Percentiles rank a stretch among this genome's conserved stretches.
Conservation (phyloP, 1,140 invertebrate species). For the Pseudoatta argentina region DNA sequence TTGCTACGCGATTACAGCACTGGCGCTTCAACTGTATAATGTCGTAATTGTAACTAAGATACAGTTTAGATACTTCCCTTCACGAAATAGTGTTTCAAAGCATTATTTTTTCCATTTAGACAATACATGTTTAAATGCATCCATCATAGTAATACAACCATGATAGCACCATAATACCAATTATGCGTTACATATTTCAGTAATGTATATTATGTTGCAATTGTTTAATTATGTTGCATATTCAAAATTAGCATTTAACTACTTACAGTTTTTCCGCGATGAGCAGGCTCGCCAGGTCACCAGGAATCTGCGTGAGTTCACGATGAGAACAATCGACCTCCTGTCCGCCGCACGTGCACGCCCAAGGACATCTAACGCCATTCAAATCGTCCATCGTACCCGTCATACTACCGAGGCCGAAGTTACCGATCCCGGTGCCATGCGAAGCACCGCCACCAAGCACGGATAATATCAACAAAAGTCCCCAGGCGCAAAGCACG, state of each 20-base stretch:
- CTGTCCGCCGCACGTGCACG: slow-evolving; percentile 92
- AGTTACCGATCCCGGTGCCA: slow-evolving; percentile 79
- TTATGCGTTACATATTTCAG: no score
- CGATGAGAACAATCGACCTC: slow-evolving; percentile 94
- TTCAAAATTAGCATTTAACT: slow-evolving; percentile 24
- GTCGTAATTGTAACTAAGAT: slow-evolving; percentile 34
- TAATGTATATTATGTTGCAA: neutral
- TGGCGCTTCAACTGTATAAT: slow-evolving; percentile 16
- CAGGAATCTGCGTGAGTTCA: slow-evolving; percentile 92
- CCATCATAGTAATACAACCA: neutral
- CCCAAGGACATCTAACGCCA: slow-evolving; percentile 90
- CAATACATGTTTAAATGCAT: neutral
- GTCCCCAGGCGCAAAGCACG: slow-evolving; percentile 83
- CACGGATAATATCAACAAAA: slow-evolving; percentile 81
- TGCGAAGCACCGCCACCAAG: slow-evolving; percentile 82
- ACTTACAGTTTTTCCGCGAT: slow-evolving; percentile 95
- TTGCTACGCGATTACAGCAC: slow-evolving; percentile 35
- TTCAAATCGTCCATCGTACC: slow-evolving; percentile 79
- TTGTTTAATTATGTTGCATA: neutral
- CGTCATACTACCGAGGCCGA: slow-evolving; percentile 77
- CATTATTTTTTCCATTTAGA: neutral
- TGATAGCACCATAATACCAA: no score
- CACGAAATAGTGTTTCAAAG: neutral
- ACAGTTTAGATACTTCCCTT: slow-evolving; percentile 33
- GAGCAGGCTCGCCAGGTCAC: slow-evolving; percentile 88